These are phyloP conservation scores for Oscheius sp. DNA, from an alignment of 2,888 invertebrate species.

Conservation along the genomic window DNA sequence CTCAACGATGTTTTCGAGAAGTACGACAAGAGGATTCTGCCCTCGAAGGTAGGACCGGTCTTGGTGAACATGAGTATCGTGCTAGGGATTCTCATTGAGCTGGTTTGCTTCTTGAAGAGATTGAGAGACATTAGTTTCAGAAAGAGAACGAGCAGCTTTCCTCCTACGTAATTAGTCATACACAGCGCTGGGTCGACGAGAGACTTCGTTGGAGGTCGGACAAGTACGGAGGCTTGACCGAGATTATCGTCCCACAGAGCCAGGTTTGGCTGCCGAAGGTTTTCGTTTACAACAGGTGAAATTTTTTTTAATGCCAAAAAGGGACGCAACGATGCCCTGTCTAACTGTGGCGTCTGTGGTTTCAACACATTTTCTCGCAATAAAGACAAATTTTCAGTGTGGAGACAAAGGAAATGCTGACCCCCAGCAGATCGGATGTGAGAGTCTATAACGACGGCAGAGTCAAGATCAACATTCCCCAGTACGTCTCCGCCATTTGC, in stretches of 20 bases:
- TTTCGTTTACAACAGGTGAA: slow-evolving; percentile 66
- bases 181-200: slow-evolving; percentile 58
- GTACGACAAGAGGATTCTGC: slow-evolving; percentile 67
- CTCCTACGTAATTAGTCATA: slow-evolving; percentile 66
- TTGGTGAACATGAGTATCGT: slow-evolving; percentile 69
- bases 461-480: slow-evolving; percentile 63
- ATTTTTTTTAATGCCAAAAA: no score
- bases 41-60: slow-evolving; percentile 65
- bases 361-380: not conserved
- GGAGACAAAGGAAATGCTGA: slow-evolving; percentile 69
- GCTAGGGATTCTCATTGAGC: slow-evolving; percentile 66
- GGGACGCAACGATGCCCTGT: no score
- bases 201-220: slow-evolving; percentile 52
- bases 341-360: no score
- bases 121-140: slow-evolving; percentile 33
- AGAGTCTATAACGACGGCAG: slow-evolving; percentile 48
- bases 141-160: slow-evolving; percentile 68
- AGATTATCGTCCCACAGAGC: slow-evolving; percentile 64
- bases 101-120: slow-evolving; percentile 45
- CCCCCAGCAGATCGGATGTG: slow-evolving; percentile 63
- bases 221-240: slow-evolving; percentile 52
- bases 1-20: slow-evolving; percentile 60
- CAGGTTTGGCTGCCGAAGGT: slow-evolving; percentile 69
- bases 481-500: slow-evolving; percentile 69
- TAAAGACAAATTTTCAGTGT: slow-evolving; percentile 42